Conservation (phyloP, 1,140 invertebrate genomes). For the Philaenus spumarius region DNA sequence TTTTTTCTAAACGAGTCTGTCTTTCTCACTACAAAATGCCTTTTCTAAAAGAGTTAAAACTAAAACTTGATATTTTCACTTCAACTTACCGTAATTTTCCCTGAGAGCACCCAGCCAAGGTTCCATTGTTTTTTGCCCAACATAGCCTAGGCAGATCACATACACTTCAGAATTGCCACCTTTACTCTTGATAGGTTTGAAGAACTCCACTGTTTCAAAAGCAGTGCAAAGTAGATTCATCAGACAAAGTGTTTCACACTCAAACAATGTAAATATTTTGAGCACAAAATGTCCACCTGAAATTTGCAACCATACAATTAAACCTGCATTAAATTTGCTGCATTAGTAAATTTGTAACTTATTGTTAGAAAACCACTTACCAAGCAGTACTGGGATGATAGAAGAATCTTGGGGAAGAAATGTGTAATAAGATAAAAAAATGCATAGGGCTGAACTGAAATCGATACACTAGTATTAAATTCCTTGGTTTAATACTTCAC, state of each 20-base stretch:
- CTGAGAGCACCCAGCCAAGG: conserved; percentile 43
- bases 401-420: too few species aligned
- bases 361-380: too few species aligned
- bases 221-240: conserved; percentile 71
- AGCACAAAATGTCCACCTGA: conserved; percentile 71
- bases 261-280: conserved; percentile 93
- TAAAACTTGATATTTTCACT: too few species aligned
- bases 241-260: conserved; percentile 68
- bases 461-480: too few species aligned
- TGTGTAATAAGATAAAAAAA: too few species aligned
- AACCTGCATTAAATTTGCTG: too few species aligned
- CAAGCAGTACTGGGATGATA: too few species aligned
- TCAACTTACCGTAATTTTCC: conserved; percentile 40
- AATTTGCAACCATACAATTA: too few species aligned
- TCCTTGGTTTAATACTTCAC: too few species aligned
- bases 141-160: conserved; percentile 66
- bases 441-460: too few species aligned
- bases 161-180: conserved; percentile 93
- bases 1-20: conserved; percentile 25
- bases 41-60: background rate
- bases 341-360: too few species aligned
- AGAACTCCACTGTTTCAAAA: conserved; percentile 65
- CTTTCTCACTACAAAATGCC: background rate
- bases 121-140: conserved; percentile 39
- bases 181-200: conserved; percentile 87